Evolutionary conservation across 2,888 invertebrate species (phyloP), one percentile per base, ranked within the genome.

Genomic region (Euzophera pinguis): DNA sequence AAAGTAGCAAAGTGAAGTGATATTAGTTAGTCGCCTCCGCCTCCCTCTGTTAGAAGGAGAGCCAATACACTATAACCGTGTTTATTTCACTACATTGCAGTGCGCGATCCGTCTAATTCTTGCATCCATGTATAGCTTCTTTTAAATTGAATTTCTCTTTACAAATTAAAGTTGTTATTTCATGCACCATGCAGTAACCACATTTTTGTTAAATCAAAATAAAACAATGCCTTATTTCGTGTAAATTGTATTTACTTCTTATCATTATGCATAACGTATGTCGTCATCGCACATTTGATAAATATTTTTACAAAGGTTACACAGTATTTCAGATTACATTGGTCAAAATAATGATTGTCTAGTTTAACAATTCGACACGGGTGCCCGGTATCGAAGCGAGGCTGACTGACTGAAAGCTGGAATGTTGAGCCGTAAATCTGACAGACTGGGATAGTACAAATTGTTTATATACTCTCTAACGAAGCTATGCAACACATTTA

Each of bases 181-280:
- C n/a, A n/a, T n/a, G n/a, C n/a, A n/a, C n/a, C n/a, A n/a, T n/a
- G n/a, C n/a, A n/a, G n/a, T n/a, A n/a, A n/a, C n/a, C n/a, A n/a
- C n/a, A n/a, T n/a, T n/a, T n/a, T n/a, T n/a, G n/a, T n/a, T n/a
- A 29, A 51, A 17, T 27, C 39, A 34, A 67, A 87, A 84, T 86
- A 66, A 86, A 86, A 86, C 81, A 65, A 73, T 51, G 16, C 32
- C 48, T 60, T 62, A 62, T 84, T 81, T 88, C 75, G 87, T 89
- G 89, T 89, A 89, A 89, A 89, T 88, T 88, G 88, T 89, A 90
- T 90, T 90, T 90, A 90, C 88, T 76, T 84, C 79, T 84, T 86
- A 88, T 78, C 84, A 79, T 81, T 75, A 87, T 80, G 87, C 86
- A 80, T 67, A 80, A 84, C 85, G 78, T 76, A 81, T 71, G 78